Evolutionary conservation across 1,140 invertebrate species (phyloP).

Genomic region (Palaemon carinicauda): DNA sequence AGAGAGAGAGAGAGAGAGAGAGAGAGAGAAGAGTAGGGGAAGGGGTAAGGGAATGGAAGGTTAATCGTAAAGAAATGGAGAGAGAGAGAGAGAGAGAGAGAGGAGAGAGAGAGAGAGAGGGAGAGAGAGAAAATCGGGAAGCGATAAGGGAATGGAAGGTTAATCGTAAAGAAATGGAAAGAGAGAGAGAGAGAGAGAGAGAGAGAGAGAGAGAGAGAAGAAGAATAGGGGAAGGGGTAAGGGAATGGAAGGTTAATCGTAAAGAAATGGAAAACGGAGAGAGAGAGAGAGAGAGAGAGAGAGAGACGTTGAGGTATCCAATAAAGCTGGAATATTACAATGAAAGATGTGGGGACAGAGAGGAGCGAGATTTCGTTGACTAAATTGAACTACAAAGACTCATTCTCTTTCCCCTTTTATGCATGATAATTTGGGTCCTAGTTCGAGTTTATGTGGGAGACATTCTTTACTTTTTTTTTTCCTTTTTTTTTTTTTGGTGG

Average conservation of each 20-base stretch:
- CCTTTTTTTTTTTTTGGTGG: too few species aligned
- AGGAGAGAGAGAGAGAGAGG: background rate
- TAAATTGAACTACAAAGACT: background rate
- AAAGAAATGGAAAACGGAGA: background rate
- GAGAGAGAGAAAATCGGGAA: background rate
- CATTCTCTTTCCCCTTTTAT: background rate
- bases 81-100: background rate
- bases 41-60: too few species aligned
- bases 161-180: background rate
- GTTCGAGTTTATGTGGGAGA: too few species aligned
- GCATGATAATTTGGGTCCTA: background rate
- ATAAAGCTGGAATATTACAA: too few species aligned
- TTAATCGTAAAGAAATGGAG: background rate
- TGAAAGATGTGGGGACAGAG: slow-evolving; percentile 4
- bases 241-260: background rate
- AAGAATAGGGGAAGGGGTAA: background rate
- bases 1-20: background rate
- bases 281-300: slow-evolving; percentile 24
- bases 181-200: background rate
- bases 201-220: background rate
- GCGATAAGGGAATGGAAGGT: too few species aligned
- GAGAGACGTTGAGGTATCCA: too few species aligned
- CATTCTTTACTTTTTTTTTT: too few species aligned
- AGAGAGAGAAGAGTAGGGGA: background rate
- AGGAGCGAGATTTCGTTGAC: slow-evolving; percentile 6